These are phyloP conservation scores for Tapirus indicus DNA, from an alignment of 2,797 vertebrate genomes.

Conservation along the genomic window DNA sequence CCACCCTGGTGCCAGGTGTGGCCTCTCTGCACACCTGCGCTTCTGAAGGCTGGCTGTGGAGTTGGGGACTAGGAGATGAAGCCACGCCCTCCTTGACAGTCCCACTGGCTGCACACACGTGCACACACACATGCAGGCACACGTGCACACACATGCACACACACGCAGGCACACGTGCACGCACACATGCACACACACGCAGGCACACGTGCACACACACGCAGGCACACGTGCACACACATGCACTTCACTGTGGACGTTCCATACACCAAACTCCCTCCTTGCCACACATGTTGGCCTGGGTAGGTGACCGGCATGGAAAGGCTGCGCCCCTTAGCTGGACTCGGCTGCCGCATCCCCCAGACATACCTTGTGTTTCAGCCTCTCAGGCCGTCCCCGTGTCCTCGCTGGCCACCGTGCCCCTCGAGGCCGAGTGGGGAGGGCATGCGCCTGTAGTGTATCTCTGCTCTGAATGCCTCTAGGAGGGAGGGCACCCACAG, in stretches of 20 bases:
- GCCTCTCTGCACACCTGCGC: neutral
- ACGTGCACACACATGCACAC: too few species aligned
- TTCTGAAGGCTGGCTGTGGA: neutral
- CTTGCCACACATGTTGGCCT: accelerated
- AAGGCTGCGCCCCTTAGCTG: neutral
- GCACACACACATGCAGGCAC: too few species aligned
- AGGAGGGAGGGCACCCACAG: neutral
- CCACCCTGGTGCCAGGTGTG: accelerated
- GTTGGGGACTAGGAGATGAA: neutral
- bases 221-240: too few species aligned
- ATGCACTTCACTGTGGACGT: too few species aligned
- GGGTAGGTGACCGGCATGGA: accelerated
- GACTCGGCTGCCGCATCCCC: neutral
- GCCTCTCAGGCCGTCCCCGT: accelerated
- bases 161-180: too few species aligned
- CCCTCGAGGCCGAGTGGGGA: neutral
- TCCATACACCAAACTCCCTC: accelerated
- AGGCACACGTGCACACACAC: too few species aligned
- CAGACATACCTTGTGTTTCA: too few species aligned
- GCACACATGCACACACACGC: too few species aligned
- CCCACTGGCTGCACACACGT: neutral
- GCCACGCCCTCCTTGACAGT: accelerated
- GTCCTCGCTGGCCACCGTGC: neutral
- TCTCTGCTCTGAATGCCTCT: neutral
- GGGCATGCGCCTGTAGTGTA: neutral